Percentiles rank a stretch among this genome's conserved stretches.
These are phyloP conservation scores for Argyresthia goedartella DNA, from an alignment of 2,888 invertebrate genomes.

Conservation along the genomic window DNA sequence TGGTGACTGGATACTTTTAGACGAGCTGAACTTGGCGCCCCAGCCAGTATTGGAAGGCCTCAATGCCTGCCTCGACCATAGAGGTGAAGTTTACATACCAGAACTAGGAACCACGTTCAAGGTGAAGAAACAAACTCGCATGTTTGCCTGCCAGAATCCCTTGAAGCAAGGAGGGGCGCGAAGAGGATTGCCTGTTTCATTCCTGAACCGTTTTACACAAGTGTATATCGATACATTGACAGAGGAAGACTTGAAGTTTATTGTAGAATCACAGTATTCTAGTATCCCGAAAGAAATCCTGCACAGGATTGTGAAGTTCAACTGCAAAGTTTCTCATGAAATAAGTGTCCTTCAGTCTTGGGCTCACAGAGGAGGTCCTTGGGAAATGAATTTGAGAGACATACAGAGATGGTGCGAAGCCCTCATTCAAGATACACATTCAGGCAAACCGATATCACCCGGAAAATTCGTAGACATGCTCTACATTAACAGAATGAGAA, in stretches of 20 bases:
- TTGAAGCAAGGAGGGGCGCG: conserved; percentile 95
- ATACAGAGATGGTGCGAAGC: conserved; percentile 93
- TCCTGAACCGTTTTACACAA: conserved; percentile 97
- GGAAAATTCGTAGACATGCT: conserved; percentile 81
- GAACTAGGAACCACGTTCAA: conserved; percentile 91
- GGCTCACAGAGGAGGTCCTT: conserved; percentile 89
- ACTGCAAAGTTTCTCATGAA: conserved; percentile 75
- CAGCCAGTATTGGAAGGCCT: conserved; percentile 98
- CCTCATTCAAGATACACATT: conserved; percentile 53
- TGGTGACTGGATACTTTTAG: conserved; percentile 96
- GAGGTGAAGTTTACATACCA: conserved; percentile 95
- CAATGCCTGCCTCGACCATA: conserved; percentile 98
- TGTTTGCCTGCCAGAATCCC: conserved; percentile 99
- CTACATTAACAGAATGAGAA: conserved; percentile 90
- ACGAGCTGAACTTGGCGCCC: conserved; percentile 98
- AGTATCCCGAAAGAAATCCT: conserved; percentile 72
- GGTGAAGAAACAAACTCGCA: conserved; percentile 80
- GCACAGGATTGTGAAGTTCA: conserved; percentile 83
- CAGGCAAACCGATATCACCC: conserved; percentile 40
- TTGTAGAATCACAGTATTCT: conserved; percentile 77
- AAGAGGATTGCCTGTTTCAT: conserved; percentile 95
- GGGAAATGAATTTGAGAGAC: conserved; percentile 98
- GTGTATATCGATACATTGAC: conserved; percentile 78
- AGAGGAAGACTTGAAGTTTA: conserved; percentile 75
- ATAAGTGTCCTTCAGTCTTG: conserved; percentile 75